Base-by-base conservation (phyloP, 2,888 invertebrate species). In the Cinara cedri region DNA sequence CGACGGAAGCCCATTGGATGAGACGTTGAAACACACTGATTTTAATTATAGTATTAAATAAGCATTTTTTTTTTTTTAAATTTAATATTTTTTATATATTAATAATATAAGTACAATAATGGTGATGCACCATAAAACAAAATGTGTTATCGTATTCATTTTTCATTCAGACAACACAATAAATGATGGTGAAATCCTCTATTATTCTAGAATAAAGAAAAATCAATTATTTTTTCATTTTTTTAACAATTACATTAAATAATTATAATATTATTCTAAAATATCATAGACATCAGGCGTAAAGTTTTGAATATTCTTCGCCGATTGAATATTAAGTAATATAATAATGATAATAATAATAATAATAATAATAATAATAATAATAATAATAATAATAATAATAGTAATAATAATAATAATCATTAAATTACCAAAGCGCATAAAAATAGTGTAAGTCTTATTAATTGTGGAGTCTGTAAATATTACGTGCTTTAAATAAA, bases 391-490 rank as follows among this genome's bases (percentile, higher is more conserved):
- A 72, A 63, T 54, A 74, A 74, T 71, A 54, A 63, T 63, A 74
- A 65, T 42, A 62, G 34, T 62, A 62, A 63, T 63, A 63, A 54
- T 72, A 57, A 75, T 54, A 63, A 75, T 75, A 55, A 55, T 66
- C 26, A 66, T 76, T 68, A 78, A 78, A 78, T 78, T 78, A 78
- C 14, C 66, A 68, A 78, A 78, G 76, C 76, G 76, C 76, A 26
- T 78, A 78, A 78, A 78, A 78, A 70, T 78, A 78, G 68, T 78
- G 76, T 78, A 78, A 78, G 76, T 78, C 76, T 78, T 78, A 78
- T 78, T 78, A 78, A 78, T 78, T 68, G 76, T 78, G 76, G 68
- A 78, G 57, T 60, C 76, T 78, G 76, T 70, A 54, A 24, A 68
- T 78, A 68, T 68, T 78, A 78, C 19, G 76, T 78, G 76, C 76